phyloP scores from a whole-genome alignment of 2,113 vertebrate genomes.

The Girardinichthys multiradiatus region DNA sequence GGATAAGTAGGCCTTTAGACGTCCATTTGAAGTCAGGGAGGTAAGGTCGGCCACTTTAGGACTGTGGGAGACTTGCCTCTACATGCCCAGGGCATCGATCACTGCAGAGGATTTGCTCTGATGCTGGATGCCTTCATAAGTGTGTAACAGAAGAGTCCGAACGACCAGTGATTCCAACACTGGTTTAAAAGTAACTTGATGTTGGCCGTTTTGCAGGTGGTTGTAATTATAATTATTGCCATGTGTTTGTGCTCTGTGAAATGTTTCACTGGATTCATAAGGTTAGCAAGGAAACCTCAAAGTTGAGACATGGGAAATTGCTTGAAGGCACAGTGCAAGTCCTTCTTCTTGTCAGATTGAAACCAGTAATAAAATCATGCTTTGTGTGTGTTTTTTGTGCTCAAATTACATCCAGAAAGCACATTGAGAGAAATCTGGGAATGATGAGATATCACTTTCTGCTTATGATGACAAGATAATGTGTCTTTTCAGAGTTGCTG shows the following conservation, averaged over 20 bases:
- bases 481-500: constrained; percentile 72
- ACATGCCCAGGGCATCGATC: constrained; percentile 57
- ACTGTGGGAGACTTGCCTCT: constrained; percentile 41
- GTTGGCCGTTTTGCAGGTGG: not conserved
- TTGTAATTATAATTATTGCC: not conserved
- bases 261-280: not conserved
- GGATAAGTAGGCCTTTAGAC: constrained; percentile 1
- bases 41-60: not conserved
- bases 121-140: not conserved
- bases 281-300: not conserved
- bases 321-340: not conserved
- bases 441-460: constrained; percentile 55
- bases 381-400: not conserved
- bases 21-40: constrained; percentile 1
- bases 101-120: not conserved
- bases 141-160: too few relatives aligned
- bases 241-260: not conserved
- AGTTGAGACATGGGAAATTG: not conserved
- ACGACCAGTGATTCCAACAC: not conserved
- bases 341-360: not conserved
- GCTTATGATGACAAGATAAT: constrained; percentile 66
- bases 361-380: not conserved
- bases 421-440: constrained; percentile 39
- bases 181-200: not conserved
- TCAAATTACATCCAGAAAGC: constrained; percentile 28